A percentile compares a stretch with the other conserved stretches of the same genome.
These are phyloP conservation scores for Noctua janthina DNA, from an alignment of 2,888 invertebrate genomes.

Conservation along the genomic window DNA sequence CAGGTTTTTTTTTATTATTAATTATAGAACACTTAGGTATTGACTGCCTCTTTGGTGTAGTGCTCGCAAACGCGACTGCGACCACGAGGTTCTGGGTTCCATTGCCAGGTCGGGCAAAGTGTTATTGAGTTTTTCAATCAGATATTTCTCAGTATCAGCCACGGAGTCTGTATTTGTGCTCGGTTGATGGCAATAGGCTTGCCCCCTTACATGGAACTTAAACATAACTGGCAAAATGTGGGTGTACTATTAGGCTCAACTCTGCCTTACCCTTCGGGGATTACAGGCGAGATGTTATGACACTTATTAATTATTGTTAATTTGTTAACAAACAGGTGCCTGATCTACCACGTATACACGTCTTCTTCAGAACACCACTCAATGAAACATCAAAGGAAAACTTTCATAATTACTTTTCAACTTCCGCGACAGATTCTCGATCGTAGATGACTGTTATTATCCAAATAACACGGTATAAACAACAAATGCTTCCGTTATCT, in stretches of 20 bases:
- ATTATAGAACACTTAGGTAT: neutral
- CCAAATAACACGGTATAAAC: slow-evolving; percentile 16
- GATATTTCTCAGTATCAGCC: too few species aligned
- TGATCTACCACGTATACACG: neutral
- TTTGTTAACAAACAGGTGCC: neutral
- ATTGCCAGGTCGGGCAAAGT: too few species aligned
- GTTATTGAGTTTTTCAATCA: too few species aligned
- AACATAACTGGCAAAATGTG: too few species aligned
- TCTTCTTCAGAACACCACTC: neutral
- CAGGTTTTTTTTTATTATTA: neutral
- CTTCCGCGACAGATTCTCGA: neutral
- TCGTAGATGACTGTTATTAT: slow-evolving; percentile 13
- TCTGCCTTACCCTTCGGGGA: neutral
- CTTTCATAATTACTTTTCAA: slow-evolving; percentile 14
- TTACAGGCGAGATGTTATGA: neutral
- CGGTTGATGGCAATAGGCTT: too few species aligned
- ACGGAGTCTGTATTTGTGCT: too few species aligned
- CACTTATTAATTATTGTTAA: neutral
- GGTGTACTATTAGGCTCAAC: too few species aligned
- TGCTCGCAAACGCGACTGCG: too few species aligned
- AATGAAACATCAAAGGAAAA: neutral
- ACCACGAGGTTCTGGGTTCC: too few species aligned
- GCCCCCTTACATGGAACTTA: too few species aligned
- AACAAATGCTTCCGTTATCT: slow-evolving; percentile 19
- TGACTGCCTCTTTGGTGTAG: neutral